Evolutionary conservation across 2,888 invertebrate genomes (phyloP), one percentile per base, ranked within the genome.

Genomic region (Drosophila emarginata): DNA sequence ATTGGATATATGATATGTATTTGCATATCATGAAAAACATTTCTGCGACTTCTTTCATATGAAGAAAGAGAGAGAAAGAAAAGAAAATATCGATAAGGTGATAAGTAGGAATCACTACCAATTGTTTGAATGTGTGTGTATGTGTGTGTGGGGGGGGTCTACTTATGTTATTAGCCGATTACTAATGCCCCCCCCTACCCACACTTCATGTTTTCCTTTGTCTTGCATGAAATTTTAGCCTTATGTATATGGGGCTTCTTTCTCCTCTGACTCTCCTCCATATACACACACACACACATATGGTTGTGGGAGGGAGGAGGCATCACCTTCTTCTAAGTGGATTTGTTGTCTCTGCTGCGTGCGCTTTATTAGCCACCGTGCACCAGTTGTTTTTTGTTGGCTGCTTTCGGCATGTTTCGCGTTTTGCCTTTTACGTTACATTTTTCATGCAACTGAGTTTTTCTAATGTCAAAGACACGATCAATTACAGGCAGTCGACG

Each of bases 391-490:
- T 45, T 79, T 28, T 28, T 15, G 11, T 51, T 15, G 14, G 6
- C 6, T 23, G 9, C 23, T 9, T 23, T 14, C 39, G 9, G 39
- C 45, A 21, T 45, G 54, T 54, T 58, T 62, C 32, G 61, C 26
- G 57, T 45, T 56, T 40, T 36, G 61, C 26, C 36, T 53, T 71
- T 72, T 54, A 60, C 66, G 58, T 67, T 67, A 67, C 67, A 67
- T 72, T 65, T 71, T 62, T 45, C 58, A 66, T 67, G 72, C 72
- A 57, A 71, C 57, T 65, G 63, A 62, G 73, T 84, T 84, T 32
- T 81, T 81, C 80, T 81, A 81, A 81, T 81, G 80, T 81, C 80
- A 81, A 81, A 81, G 80, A 81, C 80, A 81, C 80, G 85, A 84
- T 81, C 84, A 81, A 81, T 81, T 81, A 81, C 85, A 81, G 81